Evolutionary conservation across 2,888 invertebrate genomes (phyloP).

Genomic region (Drosophila mulleri): DNA sequence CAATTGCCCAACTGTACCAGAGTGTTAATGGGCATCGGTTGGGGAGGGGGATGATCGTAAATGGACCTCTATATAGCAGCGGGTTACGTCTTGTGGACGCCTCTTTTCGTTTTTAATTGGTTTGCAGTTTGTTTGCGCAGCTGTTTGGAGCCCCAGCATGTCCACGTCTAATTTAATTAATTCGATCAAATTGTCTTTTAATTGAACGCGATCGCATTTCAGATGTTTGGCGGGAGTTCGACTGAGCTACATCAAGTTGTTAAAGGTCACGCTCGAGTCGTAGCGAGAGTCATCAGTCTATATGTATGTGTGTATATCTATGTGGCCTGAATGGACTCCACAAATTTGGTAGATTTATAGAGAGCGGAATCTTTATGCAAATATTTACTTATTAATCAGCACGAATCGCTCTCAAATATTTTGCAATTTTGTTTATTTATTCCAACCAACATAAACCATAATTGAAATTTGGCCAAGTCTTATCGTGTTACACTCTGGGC

Average conservation of each 20-base stretch:
- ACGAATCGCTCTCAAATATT: background rate
- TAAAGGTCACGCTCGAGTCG: conserved; percentile 38
- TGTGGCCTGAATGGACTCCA: conserved; percentile 22
- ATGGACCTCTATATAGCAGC: conserved; percentile 8
- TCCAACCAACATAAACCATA: conserved; percentile 3
- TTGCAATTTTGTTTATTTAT: conserved; percentile 2
- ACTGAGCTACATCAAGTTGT: conserved; percentile 13
- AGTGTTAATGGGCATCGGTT: background rate
- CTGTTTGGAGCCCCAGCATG: conserved; percentile 48
- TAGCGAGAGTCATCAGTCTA: conserved; percentile 4
- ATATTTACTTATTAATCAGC: conserved; percentile 7
- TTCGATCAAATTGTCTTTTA: conserved; percentile 80
- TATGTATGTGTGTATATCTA: conserved; percentile 6
- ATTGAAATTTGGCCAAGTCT: conserved; percentile 9
- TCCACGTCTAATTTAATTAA: conserved; percentile 72
- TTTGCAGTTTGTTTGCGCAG: conserved; percentile 77
- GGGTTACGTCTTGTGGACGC: conserved; percentile 26
- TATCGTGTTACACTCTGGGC: background rate
- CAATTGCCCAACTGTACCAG: conserved; percentile 43
- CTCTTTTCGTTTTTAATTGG: conserved; percentile 58
- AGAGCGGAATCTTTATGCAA: background rate
- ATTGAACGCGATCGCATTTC: conserved; percentile 71
- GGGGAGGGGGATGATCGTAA: conserved; percentile 2
- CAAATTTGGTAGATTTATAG: background rate
- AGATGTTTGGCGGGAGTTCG: conserved; percentile 36